Conservation (phyloP, 2,113 vertebrate species). For the Saccopteryx bilineata region DNA sequence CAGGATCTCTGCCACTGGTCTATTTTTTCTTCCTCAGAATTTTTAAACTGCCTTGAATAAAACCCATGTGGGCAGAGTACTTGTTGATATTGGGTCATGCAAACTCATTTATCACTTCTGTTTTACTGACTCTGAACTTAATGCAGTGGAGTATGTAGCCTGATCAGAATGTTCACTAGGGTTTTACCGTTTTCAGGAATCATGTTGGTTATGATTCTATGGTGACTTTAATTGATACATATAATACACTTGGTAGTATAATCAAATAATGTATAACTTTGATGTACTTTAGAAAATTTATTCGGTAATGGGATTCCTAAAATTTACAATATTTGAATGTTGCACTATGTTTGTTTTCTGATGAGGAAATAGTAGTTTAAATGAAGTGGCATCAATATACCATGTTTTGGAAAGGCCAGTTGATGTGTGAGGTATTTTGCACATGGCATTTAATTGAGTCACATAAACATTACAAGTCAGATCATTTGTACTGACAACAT, state of each 20-base stretch:
- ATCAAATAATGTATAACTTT: conserved; percentile 18
- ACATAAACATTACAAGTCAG: background rate
- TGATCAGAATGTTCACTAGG: conserved; percentile 37
- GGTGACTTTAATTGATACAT: background rate
- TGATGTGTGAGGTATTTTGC: background rate
- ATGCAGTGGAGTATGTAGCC: conserved; percentile 38
- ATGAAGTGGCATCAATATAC: background rate
- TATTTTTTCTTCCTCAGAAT: conserved; percentile 76
- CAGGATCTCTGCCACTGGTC: conserved; percentile 83
- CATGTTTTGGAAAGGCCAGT: background rate
- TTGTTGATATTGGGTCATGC: conserved; percentile 81
- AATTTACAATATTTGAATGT: conserved; percentile 40
- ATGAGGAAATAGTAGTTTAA: conserved; percentile 34
- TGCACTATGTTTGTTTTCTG: background rate
- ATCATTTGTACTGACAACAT: background rate
- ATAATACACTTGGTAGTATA: background rate
- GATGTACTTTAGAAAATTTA: background rate
- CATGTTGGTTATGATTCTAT: background rate
- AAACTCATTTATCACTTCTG: conserved; percentile 81
- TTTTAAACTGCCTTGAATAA: conserved; percentile 79
- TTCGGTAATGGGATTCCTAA: background rate
- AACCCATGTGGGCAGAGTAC: conserved; percentile 72
- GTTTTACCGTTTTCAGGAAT: conserved; percentile 68
- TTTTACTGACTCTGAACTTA: conserved; percentile 71
- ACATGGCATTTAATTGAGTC: background rate